phyloP scores from a whole-genome alignment of 2,797 vertebrate species.

The Liparis tanakae region DNA sequence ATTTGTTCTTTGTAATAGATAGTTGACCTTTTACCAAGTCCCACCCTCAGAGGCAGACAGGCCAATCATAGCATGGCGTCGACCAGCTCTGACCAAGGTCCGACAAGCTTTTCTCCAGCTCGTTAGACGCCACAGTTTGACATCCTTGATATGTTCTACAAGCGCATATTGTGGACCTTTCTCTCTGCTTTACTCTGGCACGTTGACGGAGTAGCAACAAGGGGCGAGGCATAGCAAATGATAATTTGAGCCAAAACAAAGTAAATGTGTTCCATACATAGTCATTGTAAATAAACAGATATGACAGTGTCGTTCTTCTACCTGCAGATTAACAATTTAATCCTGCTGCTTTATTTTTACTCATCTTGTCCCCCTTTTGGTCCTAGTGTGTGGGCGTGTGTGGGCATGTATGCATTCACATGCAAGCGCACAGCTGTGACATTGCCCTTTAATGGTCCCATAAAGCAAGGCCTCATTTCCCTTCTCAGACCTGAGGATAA shows the following conservation, averaged over 20 bases:
- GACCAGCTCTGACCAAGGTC: too few relatives aligned
- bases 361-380: constrained; percentile 5
- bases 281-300: constrained; percentile 1
- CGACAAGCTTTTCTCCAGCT: not conserved
- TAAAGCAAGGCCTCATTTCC: constrained; percentile 79
- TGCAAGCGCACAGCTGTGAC: constrained; percentile 49
- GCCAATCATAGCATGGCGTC: not conserved
- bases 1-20: constrained; percentile 7
- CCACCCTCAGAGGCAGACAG: too few relatives aligned
- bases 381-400: not conserved
- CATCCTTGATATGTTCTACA: not conserved
- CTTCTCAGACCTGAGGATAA: constrained; percentile 68
- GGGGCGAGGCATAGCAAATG: too few relatives aligned
- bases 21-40: constrained; percentile 2
- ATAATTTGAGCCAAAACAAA: constrained; percentile 12
- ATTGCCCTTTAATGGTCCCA: constrained; percentile 70
- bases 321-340: constrained; percentile 13
- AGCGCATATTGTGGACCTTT: not conserved
- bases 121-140: not conserved
- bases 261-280: not conserved
- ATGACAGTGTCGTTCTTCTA: constrained; percentile 9
- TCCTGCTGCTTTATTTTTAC: not conserved
- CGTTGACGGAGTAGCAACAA: not conserved
- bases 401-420: constrained; percentile 5
- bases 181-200: not conserved